Base-by-base conservation (phyloP, 2,797 vertebrate genomes). In the Melopsittacus undulatus region DNA sequence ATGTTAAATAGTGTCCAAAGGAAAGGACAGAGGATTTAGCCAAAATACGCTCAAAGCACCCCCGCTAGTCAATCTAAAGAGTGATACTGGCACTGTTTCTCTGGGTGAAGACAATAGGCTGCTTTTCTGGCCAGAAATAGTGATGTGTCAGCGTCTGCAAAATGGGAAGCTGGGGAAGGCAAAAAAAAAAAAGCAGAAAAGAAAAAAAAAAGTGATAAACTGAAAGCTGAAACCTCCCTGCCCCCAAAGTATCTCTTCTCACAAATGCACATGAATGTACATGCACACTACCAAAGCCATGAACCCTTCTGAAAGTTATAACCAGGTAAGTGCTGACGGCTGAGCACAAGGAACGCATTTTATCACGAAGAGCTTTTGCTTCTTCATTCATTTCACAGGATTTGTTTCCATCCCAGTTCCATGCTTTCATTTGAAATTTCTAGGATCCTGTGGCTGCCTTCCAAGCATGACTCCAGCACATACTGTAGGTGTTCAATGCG, bases 141-240 rank as follows among this genome's bases (percentile, higher is more conserved):
- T 94, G 96, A 96, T 96, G 96, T 95, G 95, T 96, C 96, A 97
- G 96, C 87, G 20, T 96, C 96, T 97, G 87, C 88, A 92, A 92
- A 92, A 93, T 82, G 79, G 78, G 81, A 88, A 92, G 75, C 88
- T 81, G 81, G 45, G 48, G 36, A 89, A 78, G 24, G 38, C 2
- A 14, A 48, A 76, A 29, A 63, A 40, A 22, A 40, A 21, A 3
- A 12, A 5, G 23, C 26, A 61, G 11, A 29, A 43, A 23, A 3
- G 8, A 7, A 72, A 24, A 67, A 67, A 54, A 43, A 48, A 23
- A 3, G 17, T 0, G 2, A 86, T 94, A 93, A 95, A 64, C 51
- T 87, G 66, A 76, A 92, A 95, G 64, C 89, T 90, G 78, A 94
- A 95, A 78, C 64, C 27, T 68, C 46, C 64, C 52, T 78, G n/a